Evolutionary conservation across 23 tunicate species (phyloP).

Genomic region (Diplosoma virens): DNA sequence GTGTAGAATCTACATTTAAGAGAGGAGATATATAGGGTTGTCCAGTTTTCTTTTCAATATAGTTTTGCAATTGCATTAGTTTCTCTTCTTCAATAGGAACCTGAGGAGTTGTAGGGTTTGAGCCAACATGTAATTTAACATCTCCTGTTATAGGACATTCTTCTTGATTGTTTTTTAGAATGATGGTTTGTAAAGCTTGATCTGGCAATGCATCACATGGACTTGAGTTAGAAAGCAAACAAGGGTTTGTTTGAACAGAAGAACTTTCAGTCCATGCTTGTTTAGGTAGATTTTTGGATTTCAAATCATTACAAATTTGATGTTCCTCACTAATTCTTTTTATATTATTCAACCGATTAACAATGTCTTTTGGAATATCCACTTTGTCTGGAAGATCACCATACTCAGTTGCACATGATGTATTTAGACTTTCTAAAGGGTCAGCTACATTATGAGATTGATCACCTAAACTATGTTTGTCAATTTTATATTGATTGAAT

Average conservation of each 20-base stretch:
- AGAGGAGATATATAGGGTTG: slow-evolving; percentile 43
- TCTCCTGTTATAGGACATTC: slow-evolving; percentile 37
- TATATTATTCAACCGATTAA: slow-evolving; percentile 38
- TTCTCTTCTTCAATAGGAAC: slow-evolving; percentile 59
- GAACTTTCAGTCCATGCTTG: neutral
- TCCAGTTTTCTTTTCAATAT: slow-evolving; percentile 62
- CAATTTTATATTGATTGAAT: neutral
- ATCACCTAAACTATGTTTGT: neutral
- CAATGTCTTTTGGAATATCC: slow-evolving; percentile 62
- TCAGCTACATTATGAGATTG: neutral
- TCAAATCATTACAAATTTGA: neutral
- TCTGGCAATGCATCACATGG: no score
- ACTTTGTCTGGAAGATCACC: slow-evolving; percentile 79
- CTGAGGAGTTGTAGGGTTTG: slow-evolving; percentile 69
- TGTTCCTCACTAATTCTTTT: neutral
- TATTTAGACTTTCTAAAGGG: slow-evolving; percentile 43
- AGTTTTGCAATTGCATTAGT: slow-evolving; percentile 52
- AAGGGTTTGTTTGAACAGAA: neutral
- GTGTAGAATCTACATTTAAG: slow-evolving; percentile 13
- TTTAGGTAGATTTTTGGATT: neutral
- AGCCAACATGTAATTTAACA: slow-evolving; percentile 46
- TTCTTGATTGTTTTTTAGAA: no score
- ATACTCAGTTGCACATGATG: slow-evolving; percentile 73
- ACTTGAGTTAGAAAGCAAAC: neutral
- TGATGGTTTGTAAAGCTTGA: neutral